These are phyloP conservation scores for Parnassius glacialis DNA, from an alignment of 2,888 invertebrate species.

Conservation along the genomic window DNA sequence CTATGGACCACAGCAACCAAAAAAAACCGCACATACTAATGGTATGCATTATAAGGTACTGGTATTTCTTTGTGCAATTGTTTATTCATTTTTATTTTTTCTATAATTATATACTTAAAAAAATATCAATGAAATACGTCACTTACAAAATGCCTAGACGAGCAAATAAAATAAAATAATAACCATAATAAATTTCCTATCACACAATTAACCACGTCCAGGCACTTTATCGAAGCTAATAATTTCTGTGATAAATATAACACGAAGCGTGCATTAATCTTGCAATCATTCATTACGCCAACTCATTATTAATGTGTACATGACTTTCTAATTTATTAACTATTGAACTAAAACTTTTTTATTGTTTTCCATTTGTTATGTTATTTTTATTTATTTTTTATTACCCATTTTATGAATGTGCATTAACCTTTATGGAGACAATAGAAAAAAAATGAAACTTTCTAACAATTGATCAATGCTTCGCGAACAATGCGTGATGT, in stretches of 20 bases:
- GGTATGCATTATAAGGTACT: no score
- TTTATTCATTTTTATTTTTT: no score
- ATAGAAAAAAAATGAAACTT: constrained; percentile 9
- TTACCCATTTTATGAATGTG: constrained; percentile 11
- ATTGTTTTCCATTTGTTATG: constrained; percentile 25
- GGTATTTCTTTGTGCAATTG: no score
- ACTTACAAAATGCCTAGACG: constrained; percentile 8
- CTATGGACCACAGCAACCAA: no score
- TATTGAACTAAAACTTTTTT: constrained; percentile 28
- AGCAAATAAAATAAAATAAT: constrained; percentile 19
- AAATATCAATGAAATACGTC: not conserved
- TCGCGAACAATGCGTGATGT: not conserved
- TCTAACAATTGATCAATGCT: constrained; percentile 8
- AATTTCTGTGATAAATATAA: constrained; percentile 27
- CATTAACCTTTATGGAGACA: constrained; percentile 20
- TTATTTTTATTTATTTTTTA: constrained; percentile 21
- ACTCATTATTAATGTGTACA: constrained; percentile 22
- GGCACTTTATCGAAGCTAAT: constrained; percentile 24
- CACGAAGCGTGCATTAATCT: constrained; percentile 23
- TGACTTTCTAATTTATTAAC: constrained; percentile 27
- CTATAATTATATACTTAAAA: not conserved
- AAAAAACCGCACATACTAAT: no score
- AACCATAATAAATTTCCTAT: constrained; percentile 19
- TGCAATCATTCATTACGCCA: constrained; percentile 21
- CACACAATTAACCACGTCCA: constrained; percentile 20